Base-by-base conservation (phyloP, 2,113 vertebrate species). In the Chunga burmeisteri region DNA sequence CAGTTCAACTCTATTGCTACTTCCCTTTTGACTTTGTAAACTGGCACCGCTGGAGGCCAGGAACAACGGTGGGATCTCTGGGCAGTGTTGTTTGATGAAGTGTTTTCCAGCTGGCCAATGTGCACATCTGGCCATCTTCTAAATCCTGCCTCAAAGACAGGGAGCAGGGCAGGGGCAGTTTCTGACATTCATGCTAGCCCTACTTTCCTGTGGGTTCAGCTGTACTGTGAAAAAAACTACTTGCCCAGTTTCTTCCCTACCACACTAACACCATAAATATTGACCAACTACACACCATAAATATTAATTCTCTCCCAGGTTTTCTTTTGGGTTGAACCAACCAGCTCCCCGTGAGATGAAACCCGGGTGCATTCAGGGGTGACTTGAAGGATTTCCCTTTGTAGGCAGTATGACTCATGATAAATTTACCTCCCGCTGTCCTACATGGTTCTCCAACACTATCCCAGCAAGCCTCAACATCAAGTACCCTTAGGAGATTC, bases 371-470 rank as follows among this genome's bases (percentile, higher is more conserved):
- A 0, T 70, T 58, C 55, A 44, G 27, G 23, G 17, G 6, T 62
- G 8, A 4, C 16, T 53, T 70, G 70, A n/a, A 85, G 42, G 55
- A 66, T 78, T 56, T 74, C 4, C 42, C 38, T 66, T 40, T 44
- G 20, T 4, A 11, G 30, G 13, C 21, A 27, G 10, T 3, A 19
- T 8, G 8, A 16, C 6, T 38, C 30, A 23, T 10, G 27, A 52
- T n/a, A 62, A 61, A 15, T 70, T 65, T 26, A 8, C 20, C 9
- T 56, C 32, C 36, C 18, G 87, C 22, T 62, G 27, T 44, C 70
- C 66, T 58, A 27, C 34, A 8, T 0, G 3, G 12, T 18, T 61
- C 32, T 71, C 78, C 42, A 81, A 4, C 1, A 0, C 7, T 25
- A 40, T 8, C 46, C 44, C 34, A 73, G 40, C 49, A 86, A 58